Base-by-base conservation (phyloP, 2,797 vertebrate species). In the Sebastes itinus region DNA sequence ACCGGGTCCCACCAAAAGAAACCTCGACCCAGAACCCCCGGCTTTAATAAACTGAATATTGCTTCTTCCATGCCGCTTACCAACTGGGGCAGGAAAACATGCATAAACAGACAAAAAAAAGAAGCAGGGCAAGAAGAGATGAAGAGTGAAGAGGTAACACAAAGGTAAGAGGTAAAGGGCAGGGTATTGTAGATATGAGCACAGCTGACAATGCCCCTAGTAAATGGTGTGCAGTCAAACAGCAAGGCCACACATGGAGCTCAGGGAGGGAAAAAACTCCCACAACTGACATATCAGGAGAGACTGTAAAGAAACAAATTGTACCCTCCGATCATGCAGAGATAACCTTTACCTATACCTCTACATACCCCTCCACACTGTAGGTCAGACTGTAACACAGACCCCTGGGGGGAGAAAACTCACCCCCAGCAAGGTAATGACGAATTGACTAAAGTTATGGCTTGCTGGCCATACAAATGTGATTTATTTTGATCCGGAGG, bases 111-210 rank as follows among this genome's bases (percentile, higher is more conserved):
- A 60, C 13, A 46, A 13, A 14, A 22, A 63, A 33, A 23, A 71
- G 14, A 60, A 9, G 25, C 20, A n/a, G 18, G 8, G 33, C 25
- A 42, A 32, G 54, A 70, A 18, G 49, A 30, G 67, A 69, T 25
- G 54, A 65, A 25, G 9, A 72, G 42, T 18, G 49, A 78, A 28
- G 38, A 82, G 52, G 74, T 65, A 79, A 63, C 20, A 59, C n/a
- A 60, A 75, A 86, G 84, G 70, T 80, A 79, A 79, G 63, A 81
- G 73, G 66, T 84, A 84, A 84, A 90, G 75, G 69, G 66, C 30
- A 76, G 77, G 38, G n/a, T 30, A 61, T 14, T 14, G 18, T 49
- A 33, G 49, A 81, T 73, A 56, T 18, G 35, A 78, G 67, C 52
- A 77, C 55, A 81, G 77, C 22, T 12, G 79, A 42, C 32, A 65